phyloP scores from a whole-genome alignment of 2,113 vertebrate species.

The Campylomormyrus tamandua region DNA sequence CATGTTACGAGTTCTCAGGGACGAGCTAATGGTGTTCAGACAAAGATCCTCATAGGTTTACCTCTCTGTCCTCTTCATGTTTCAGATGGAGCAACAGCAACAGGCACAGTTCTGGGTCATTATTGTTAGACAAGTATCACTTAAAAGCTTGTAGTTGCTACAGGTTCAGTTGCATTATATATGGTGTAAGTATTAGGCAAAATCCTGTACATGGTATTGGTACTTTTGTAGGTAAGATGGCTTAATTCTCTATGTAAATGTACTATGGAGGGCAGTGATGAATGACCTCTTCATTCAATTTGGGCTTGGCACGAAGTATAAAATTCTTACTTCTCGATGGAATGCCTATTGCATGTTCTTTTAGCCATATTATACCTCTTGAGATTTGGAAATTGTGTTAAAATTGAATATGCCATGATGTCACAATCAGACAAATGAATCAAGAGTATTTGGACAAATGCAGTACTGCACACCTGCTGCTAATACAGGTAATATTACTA shows the following conservation, averaged over 20 bases:
- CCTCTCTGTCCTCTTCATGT: background rate
- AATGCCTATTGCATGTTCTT: background rate
- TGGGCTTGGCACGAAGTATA: background rate
- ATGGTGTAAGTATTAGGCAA: background rate
- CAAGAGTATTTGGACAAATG: background rate
- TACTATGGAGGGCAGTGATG: background rate
- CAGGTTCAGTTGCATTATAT: background rate
- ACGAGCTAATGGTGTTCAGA: background rate
- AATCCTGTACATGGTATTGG: background rate
- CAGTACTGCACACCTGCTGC: background rate
- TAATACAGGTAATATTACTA: background rate
- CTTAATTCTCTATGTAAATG: background rate
- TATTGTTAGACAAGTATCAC: conserved; percentile 1
- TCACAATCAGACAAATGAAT: background rate
- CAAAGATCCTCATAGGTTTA: background rate
- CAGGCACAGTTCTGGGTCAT: conserved; percentile 2
- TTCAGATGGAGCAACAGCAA: background rate
- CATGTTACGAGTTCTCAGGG: background rate
- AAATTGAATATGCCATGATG: background rate
- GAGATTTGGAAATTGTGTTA: background rate
- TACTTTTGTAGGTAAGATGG: background rate
- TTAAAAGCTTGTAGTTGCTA: background rate
- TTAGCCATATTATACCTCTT: background rate
- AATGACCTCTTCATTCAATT: background rate
- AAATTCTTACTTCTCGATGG: background rate